phyloP scores from a whole-genome alignment of 2,888 invertebrate genomes.

The Chironomus tentans region DNA sequence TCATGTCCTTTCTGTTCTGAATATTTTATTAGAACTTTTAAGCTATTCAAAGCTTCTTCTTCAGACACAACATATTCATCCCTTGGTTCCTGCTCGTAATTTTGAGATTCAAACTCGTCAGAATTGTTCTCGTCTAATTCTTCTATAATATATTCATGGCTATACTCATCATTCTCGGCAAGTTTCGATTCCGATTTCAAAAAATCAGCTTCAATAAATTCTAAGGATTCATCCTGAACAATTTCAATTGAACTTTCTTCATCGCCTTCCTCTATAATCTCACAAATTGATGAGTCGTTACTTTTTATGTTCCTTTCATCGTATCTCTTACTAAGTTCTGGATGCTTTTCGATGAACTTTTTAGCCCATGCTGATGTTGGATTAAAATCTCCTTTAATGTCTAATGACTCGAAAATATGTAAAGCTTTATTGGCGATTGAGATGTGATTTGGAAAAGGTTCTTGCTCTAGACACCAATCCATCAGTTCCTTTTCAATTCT shows the following conservation, averaged over 20 bases:
- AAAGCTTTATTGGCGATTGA: not conserved
- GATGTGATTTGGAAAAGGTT: not conserved
- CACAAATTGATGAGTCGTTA: not conserved
- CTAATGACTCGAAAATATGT: not conserved
- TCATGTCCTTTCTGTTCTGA: not conserved
- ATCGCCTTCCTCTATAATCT: too few relatives aligned
- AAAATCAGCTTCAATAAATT: not conserved
- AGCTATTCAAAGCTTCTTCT: not conserved
- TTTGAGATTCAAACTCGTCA: not conserved
- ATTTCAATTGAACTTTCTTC: not conserved
- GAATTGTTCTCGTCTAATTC: not conserved
- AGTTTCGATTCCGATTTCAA: not conserved
- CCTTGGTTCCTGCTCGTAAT: not conserved
- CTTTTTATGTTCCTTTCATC: not conserved
- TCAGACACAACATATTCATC: not conserved
- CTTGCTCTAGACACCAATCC: not conserved
- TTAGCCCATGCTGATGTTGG: not conserved
- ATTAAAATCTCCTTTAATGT: not conserved
- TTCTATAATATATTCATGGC: not conserved
- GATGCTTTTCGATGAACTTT: not conserved
- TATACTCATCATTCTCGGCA: not conserved
- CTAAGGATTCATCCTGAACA: not conserved
- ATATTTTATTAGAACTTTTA: constrained; percentile 1
- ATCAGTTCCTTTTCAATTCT: not conserved
- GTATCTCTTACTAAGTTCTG: not conserved